Evolutionary conservation across 1,140 invertebrate species (phyloP).

Genomic region (Drosophila murphyi): DNA sequence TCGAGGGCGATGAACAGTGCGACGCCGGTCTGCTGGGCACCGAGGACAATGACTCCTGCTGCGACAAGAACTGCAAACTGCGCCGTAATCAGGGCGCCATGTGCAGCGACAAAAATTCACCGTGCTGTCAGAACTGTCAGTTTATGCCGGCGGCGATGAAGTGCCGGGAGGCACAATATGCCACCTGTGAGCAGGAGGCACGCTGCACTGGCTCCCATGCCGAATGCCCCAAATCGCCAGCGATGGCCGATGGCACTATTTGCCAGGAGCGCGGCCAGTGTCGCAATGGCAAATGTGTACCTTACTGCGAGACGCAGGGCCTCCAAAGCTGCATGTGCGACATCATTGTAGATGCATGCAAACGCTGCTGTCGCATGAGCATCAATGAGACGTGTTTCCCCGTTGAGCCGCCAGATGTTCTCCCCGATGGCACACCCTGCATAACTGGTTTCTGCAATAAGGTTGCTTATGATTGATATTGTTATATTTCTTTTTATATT

Average conservation of each 20-base stretch:
- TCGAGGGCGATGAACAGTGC: slow-evolving; percentile 97
- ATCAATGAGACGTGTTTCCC: slow-evolving; percentile 96
- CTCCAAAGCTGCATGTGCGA: slow-evolving; percentile 98
- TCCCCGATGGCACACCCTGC: slow-evolving; percentile 97
- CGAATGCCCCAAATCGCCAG: slow-evolving; percentile 89
- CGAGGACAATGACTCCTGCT: slow-evolving; percentile 96
- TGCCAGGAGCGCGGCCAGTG: slow-evolving; percentile 96
- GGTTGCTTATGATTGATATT: slow-evolving; percentile 84
- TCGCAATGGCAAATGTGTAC: slow-evolving; percentile 93
- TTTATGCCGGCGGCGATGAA: slow-evolving; percentile 92
- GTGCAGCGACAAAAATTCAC: slow-evolving; percentile 97
- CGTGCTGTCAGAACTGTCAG: slow-evolving; percentile 95
- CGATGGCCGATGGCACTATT: slow-evolving; percentile 93
- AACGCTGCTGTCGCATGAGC: slow-evolving; percentile 92
- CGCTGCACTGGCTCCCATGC: slow-evolving; percentile 89
- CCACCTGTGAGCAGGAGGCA: slow-evolving; percentile 95
- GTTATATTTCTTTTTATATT: not conserved
- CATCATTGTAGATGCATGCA: slow-evolving; percentile 88
- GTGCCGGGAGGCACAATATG: slow-evolving; percentile 94
- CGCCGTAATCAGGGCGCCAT: slow-evolving; percentile 91
- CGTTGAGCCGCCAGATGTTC: slow-evolving; percentile 93
- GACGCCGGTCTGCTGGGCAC: slow-evolving; percentile 96
- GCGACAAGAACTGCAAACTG: slow-evolving; percentile 96
- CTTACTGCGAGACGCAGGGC: slow-evolving; percentile 96
- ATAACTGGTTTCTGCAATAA: slow-evolving; percentile 98